phyloP scores from a whole-genome alignment of 1,140 invertebrate genomes.

The Melipona quadrifasciata region DNA sequence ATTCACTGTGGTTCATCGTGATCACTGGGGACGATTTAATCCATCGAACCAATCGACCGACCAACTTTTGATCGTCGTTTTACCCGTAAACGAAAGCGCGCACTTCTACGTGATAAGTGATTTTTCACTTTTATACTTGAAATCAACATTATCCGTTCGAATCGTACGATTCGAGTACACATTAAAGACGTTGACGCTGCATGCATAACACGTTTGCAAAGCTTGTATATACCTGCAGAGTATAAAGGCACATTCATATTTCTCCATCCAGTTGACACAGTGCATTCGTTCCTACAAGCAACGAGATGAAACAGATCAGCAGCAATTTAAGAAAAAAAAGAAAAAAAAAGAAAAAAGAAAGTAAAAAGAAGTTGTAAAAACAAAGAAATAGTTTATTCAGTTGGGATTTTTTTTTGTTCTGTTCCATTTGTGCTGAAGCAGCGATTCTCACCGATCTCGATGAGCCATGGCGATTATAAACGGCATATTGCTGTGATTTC shows the following conservation, averaged over 20 bases:
- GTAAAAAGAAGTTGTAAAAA: neutral
- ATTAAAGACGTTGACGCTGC: too few relatives aligned
- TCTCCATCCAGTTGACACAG: neutral
- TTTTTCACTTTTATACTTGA: conserved; percentile 69
- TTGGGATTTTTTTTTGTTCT: neutral
- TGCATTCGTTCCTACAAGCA: neutral
- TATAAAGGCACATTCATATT: neutral
- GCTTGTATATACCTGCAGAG: neutral
- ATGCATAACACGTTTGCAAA: neutral
- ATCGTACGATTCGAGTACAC: neutral
- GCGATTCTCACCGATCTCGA: conserved; percentile 17
- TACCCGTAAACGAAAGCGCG: neutral
- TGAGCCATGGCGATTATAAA: conserved; percentile 19
- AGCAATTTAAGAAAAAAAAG: neutral
- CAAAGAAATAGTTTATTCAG: neutral
- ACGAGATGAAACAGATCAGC: neutral
- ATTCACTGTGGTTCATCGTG: conserved; percentile 42
- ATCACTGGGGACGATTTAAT: conserved; percentile 7
- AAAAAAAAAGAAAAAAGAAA: neutral
- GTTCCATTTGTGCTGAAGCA: too few relatives aligned
- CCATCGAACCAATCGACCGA: neutral
- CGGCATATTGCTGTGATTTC: conserved; percentile 54
- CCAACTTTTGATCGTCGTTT: neutral
- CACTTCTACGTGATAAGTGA: neutral
- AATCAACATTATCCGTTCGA: conserved; percentile 41